Percentiles rank a stretch among this genome's conserved stretches.
Evolutionary conservation across 2,888 invertebrate genomes (phyloP).

Genomic region (Drosophila hamatofila): DNA sequence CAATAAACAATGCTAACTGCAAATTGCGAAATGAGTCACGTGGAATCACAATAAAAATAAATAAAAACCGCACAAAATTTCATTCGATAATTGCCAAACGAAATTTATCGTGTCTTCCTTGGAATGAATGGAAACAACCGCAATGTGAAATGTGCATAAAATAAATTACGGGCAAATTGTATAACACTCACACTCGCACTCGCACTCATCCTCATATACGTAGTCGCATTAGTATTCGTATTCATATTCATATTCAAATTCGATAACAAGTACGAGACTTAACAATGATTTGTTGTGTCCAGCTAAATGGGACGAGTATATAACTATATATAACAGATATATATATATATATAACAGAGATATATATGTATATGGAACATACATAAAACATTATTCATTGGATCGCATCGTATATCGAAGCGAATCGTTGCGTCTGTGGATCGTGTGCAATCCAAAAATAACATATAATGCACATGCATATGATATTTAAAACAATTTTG

Average conservation of each 20-base stretch:
- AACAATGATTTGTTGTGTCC: constrained; percentile 24
- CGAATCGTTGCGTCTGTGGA: constrained; percentile 9
- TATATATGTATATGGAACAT: background rate
- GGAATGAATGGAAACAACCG: constrained; percentile 26
- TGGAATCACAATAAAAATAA: background rate
- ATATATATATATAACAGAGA: background rate
- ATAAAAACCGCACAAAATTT: constrained; percentile 47
- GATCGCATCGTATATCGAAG: constrained; percentile 5
- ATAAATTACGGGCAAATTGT: constrained; percentile 33
- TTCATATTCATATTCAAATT: constrained; percentile 17
- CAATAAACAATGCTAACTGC: constrained; percentile 35
- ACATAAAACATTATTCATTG: constrained; percentile 13
- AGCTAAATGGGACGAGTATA: constrained; percentile 8
- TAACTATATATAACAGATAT: background rate
- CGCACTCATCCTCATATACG: constrained; percentile 4
- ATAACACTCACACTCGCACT: constrained; percentile 33
- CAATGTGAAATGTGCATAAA: constrained; percentile 37
- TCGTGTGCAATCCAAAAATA: constrained; percentile 50
- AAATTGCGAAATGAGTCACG: constrained; percentile 46
- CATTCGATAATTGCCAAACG: constrained; percentile 24
- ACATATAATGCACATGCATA: constrained; percentile 34
- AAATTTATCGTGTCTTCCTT: constrained; percentile 40
- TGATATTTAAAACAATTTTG: constrained; percentile 49
- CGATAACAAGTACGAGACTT: constrained; percentile 19
- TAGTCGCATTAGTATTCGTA: background rate